A percentile compares a stretch with the other conserved stretches of the same genome.
Evolutionary conservation across 2,797 vertebrate genomes (phyloP).

Genomic region (Epinephelus awoara): DNA sequence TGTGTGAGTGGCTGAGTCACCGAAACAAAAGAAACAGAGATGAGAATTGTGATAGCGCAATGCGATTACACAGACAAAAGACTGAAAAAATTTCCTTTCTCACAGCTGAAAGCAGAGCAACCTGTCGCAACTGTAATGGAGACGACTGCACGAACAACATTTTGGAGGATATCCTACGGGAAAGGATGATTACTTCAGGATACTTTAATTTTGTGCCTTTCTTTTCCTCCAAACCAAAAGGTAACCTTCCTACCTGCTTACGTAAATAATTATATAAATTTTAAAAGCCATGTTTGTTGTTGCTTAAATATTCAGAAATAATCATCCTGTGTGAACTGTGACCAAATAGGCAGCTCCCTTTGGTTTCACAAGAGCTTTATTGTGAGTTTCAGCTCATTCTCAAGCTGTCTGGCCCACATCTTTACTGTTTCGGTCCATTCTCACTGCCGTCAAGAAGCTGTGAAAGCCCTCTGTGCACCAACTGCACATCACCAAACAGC

Average conservation of each 20-base stretch:
- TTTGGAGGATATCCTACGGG: slow-evolving; percentile 47
- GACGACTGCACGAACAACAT: slow-evolving; percentile 71
- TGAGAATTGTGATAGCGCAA: no score
- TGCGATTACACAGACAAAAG: neutral
- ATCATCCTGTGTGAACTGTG: no score
- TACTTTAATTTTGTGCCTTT: slow-evolving; percentile 45
- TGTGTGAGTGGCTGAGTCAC: neutral
- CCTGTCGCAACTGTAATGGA: slow-evolving; percentile 68
- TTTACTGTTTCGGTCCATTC: no score
- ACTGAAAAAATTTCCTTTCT: neutral
- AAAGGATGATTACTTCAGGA: slow-evolving; percentile 65
- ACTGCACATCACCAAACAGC: no score
- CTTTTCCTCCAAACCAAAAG: slow-evolving; percentile 51
- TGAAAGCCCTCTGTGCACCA: no score
- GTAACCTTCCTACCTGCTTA: slow-evolving; percentile 27
- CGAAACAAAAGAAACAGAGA: neutral
- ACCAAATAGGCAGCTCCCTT: no score
- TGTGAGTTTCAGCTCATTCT: no score
- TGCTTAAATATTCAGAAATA: no score
- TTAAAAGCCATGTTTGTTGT: neutral
- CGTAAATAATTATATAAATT: neutral
- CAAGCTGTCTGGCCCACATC: no score
- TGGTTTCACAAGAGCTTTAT: no score
- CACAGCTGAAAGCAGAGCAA: slow-evolving; percentile 52
- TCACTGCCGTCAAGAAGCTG: no score